phyloP scores from a whole-genome alignment of 2,797 vertebrate genomes.

The Characodon lateralis region DNA sequence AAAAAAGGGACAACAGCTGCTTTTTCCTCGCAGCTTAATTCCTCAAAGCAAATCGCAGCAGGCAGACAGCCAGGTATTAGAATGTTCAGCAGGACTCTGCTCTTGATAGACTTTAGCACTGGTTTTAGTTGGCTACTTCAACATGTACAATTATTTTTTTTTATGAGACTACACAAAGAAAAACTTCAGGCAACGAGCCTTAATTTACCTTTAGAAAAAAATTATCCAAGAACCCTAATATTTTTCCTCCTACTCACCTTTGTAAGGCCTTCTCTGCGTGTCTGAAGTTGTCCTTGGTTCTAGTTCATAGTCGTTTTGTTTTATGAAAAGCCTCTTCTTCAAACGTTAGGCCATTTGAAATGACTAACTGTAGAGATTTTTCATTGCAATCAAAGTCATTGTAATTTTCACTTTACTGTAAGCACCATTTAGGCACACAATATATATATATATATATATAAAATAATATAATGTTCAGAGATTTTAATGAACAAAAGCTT shows the following conservation, averaged over 20 bases:
- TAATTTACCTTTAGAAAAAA: slow-evolving; percentile 53
- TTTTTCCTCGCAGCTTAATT: slow-evolving; percentile 1
- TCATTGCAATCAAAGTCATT: slow-evolving; percentile 1
- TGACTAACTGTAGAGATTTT: slow-evolving; percentile 41
- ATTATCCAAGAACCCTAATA: slow-evolving; percentile 13
- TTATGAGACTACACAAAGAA: slow-evolving; percentile 1
- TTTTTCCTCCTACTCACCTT: slow-evolving; percentile 70
- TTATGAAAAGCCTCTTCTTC: slow-evolving; percentile 31
- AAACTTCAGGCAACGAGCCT: slow-evolving; percentile 17
- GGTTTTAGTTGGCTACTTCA: slow-evolving; percentile 25
- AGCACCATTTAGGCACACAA: background rate
- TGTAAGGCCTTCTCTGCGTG: slow-evolving; percentile 48
- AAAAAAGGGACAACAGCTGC: slow-evolving; percentile 1
- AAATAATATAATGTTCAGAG: background rate
- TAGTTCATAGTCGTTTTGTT: slow-evolving; percentile 40
- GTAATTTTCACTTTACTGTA: background rate
- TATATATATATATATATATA: no score
- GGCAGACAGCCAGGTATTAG: slow-evolving; percentile 17
- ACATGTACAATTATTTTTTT: slow-evolving; percentile 10
- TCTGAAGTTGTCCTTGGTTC: slow-evolving; percentile 46
- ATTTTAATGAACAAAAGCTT: background rate
- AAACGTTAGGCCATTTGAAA: slow-evolving; percentile 44
- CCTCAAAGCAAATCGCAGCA: slow-evolving; percentile 1
- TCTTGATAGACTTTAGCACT: slow-evolving; percentile 25
- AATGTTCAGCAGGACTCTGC: slow-evolving; percentile 42